Percentiles rank a stretch among this genome's conserved stretches.
Conservation (phyloP, 1,140 invertebrate genomes). For the Ceratoteleas bidentatus region DNA sequence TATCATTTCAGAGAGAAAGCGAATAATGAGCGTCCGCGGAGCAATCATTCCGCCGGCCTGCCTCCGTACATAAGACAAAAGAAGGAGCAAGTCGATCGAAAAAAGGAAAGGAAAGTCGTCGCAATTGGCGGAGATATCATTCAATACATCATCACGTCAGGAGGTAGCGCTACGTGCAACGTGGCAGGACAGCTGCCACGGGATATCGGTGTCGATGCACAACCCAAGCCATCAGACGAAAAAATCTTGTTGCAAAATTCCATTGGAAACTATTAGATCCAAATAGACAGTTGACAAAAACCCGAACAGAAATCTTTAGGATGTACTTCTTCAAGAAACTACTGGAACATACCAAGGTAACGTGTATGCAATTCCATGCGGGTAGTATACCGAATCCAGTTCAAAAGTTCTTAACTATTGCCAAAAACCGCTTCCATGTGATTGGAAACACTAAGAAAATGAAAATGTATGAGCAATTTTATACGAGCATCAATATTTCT, state of each 20-base stretch:
- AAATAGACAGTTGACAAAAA: not conserved
- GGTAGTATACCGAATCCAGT: too few species aligned
- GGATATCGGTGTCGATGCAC: constrained; percentile 48
- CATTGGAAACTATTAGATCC: not conserved
- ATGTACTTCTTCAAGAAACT: too few species aligned
- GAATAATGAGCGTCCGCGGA: constrained; percentile 29
- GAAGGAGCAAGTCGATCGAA: constrained; percentile 4
- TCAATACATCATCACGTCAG: constrained; percentile 57
- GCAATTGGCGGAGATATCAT: constrained; percentile 47
- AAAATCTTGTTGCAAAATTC: not conserved
- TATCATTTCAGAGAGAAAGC: constrained; percentile 48
- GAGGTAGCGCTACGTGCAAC: constrained; percentile 39
- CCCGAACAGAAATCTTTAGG: too few species aligned
- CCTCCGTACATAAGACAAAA: constrained; percentile 27
- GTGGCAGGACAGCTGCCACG: constrained; percentile 54
- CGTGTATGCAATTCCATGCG: too few species aligned
- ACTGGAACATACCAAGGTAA: too few species aligned
- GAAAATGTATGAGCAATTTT: too few species aligned
- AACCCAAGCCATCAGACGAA: not conserved
- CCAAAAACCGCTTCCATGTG: too few species aligned
- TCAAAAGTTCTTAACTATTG: too few species aligned
- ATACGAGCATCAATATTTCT: too few species aligned
- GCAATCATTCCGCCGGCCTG: constrained; percentile 28
- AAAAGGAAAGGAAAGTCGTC: constrained; percentile 39
- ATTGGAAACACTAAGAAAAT: too few species aligned